Percentiles rank a stretch among this genome's conserved stretches.
Conservation (phyloP, 2,888 invertebrate species). For the Siphonodentalium dalli region DNA sequence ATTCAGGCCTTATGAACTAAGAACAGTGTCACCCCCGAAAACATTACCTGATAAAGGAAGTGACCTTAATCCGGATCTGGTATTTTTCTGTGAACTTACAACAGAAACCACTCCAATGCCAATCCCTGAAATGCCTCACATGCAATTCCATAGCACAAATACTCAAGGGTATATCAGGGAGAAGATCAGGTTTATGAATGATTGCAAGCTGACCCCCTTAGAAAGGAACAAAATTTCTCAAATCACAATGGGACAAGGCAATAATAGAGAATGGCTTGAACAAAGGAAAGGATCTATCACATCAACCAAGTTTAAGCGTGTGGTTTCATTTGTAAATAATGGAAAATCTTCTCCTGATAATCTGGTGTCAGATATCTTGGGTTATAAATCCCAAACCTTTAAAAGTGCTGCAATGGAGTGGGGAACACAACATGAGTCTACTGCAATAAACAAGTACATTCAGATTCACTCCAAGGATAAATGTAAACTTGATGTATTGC, state of each 20-base stretch:
- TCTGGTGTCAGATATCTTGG: not conserved
- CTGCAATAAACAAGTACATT: not conserved
- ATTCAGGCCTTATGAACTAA: constrained; percentile 3
- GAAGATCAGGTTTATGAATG: not conserved
- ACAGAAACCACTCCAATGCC: constrained; percentile 1
- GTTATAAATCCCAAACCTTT: not conserved
- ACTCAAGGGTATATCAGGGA: no score
- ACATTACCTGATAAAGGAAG: not conserved
- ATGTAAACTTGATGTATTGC: not conserved
- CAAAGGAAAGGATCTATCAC: constrained; percentile 10
- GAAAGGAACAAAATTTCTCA: not conserved
- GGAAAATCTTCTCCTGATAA: not conserved
- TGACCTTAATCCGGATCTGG: constrained; percentile 5
- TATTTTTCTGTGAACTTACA: not conserved
- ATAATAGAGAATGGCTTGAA: constrained; percentile 9
- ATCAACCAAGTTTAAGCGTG: not conserved
- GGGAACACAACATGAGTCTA: constrained; percentile 4
- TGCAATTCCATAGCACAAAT: no score
- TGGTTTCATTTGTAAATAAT: not conserved
- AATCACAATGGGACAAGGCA: constrained; percentile 2
- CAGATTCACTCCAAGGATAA: not conserved
- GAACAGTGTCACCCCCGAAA: not conserved
- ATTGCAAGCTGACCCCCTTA: not conserved
- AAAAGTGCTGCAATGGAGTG: constrained; percentile 1
- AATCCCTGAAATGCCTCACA: no score